Evolutionary conservation across 2,113 vertebrate genomes (phyloP), one percentile per base, ranked within the genome.

Genomic region (Irena cyanogastra): DNA sequence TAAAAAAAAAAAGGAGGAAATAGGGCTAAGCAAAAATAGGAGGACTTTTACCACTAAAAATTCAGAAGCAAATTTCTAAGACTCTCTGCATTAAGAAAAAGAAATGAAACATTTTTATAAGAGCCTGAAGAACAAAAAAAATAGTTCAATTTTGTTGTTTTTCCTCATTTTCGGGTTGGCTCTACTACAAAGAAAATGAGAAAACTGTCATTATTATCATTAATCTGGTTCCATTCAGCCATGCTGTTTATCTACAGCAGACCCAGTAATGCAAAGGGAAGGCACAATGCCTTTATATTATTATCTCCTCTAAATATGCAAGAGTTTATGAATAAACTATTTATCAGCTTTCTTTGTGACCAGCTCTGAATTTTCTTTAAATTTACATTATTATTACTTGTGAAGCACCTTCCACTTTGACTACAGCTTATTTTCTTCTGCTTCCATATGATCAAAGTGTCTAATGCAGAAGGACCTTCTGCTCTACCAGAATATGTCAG

Each of bases 241-340:
- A 53, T 92, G 65, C 72, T 90, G 59, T 96, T 97, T 96, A 90
- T 89, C 92, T 95, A 53, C 85, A 92, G 76, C 88, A 96, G 64
- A 94, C 60, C 47, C 68, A 81, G 75, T 92, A 94, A 91, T 87
- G 93, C 91, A 89, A 86, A 90, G 76, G 79, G 39, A 95, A 93
- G 64, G 70, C 93, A 96, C 75, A 92, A 74, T 95, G 69, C 64
- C 41, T 94, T 94, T 88, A 42, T 88, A 66, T 77, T 90, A 92
- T 92, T 75, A 78, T 93, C 83, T 86, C 35, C 59, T 91, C 79
- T 90, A 96, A 94, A 92, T 92, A 95, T 86, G 80, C 88, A 88
- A 88, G 50, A 81, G 79, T 97, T 96, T 96, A 83, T 95, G 88
- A 92, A 94, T 83, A 90, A 97, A 96, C 88, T 96, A 86, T 96